These are phyloP conservation scores for Anadara kagoshimensis DNA, from an alignment of 1,140 invertebrate species.

Conservation along the genomic window DNA sequence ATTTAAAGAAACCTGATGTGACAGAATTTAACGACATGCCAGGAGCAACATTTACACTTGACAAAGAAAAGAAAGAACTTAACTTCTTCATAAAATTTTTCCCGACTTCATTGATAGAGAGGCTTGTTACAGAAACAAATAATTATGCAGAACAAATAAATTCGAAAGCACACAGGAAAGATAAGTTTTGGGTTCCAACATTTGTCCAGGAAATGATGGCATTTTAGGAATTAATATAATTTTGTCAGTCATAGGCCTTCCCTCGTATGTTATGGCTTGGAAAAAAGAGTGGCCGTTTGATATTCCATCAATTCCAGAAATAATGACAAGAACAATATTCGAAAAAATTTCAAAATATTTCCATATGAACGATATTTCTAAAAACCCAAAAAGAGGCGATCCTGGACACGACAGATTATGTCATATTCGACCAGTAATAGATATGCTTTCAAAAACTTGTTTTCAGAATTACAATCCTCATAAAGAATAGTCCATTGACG, in stretches of 20 bases:
- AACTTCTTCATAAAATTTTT: constrained; percentile 13
- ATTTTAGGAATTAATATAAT: constrained; percentile 17
- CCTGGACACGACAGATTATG: constrained; percentile 19
- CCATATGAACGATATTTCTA: no score
- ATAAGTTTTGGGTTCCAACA: constrained; percentile 1
- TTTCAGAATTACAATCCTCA: constrained; percentile 12
- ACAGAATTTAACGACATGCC: no score
- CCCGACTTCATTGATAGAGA: background rate
- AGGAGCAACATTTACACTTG: no score
- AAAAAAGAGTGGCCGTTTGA: constrained; percentile 6
- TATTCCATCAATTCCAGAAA: no score
- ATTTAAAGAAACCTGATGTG: no score
- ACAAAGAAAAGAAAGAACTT: background rate
- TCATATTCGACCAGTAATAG: constrained; percentile 12
- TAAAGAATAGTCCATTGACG: constrained; percentile 30
- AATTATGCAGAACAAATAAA: constrained; percentile 5
- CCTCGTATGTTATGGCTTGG: constrained; percentile 8
- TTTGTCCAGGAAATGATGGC: constrained; percentile 8
- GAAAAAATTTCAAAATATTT: no score
- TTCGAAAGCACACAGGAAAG: background rate
- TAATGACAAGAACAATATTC: no score
- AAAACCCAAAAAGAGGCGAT: background rate
- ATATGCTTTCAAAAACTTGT: constrained; percentile 6
- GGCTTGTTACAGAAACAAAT: background rate
- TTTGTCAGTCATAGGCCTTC: background rate